These are phyloP conservation scores for Drosophila incognita DNA, from an alignment of 2,888 invertebrate genomes.

Conservation along the genomic window DNA sequence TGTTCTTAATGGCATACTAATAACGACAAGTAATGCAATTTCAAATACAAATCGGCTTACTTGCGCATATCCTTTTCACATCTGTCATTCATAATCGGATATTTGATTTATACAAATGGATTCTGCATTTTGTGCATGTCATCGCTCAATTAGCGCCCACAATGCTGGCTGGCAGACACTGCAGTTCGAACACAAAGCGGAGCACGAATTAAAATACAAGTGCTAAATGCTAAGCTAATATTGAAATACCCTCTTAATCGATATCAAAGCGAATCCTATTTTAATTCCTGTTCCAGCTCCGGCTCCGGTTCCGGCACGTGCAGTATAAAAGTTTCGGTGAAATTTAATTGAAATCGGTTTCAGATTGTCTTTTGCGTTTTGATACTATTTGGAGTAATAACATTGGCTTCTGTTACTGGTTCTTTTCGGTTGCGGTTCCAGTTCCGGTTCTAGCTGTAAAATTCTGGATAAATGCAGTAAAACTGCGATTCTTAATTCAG, in stretches of 20 bases:
- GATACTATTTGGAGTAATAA: not conserved
- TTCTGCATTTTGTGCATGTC: slow-evolving; percentile 42
- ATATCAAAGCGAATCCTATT: not conserved
- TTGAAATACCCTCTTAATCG: not conserved
- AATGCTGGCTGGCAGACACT: slow-evolving; percentile 17
- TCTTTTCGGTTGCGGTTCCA: not conserved
- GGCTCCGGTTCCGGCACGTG: too few species aligned
- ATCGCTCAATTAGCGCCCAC: slow-evolving; percentile 49
- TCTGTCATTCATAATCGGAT: slow-evolving; percentile 27
- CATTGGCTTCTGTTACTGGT: not conserved
- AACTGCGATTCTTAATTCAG: not conserved
- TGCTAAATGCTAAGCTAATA: not conserved
- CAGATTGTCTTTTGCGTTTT: not conserved
- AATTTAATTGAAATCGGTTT: not conserved
- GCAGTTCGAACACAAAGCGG: slow-evolving; percentile 1
- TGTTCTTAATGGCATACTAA: slow-evolving; percentile 14
- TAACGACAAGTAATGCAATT: slow-evolving; percentile 35
- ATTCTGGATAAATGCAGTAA: not conserved
- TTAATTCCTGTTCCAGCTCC: too few species aligned
- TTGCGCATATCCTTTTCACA: slow-evolving; percentile 36
- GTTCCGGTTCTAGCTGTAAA: not conserved
- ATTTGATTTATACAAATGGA: slow-evolving; percentile 32
- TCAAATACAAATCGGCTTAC: slow-evolving; percentile 33
- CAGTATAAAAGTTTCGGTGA: not conserved
- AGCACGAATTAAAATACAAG: not conserved